phyloP scores from a whole-genome alignment of 53 echinoderm and acorn worm species.

The Apostichopus leukothele region DNA sequence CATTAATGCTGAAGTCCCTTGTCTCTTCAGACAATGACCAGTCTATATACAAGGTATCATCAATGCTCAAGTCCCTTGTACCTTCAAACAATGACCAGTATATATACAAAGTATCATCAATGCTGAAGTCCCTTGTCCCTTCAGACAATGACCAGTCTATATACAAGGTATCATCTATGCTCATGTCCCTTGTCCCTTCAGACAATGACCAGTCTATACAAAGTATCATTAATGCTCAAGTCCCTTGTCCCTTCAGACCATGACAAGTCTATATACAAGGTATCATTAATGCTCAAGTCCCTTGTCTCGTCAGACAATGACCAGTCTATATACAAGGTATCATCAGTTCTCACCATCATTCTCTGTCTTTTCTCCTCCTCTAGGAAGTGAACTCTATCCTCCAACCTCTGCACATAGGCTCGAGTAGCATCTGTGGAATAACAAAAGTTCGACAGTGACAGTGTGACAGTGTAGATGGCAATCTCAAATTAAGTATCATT shows the following conservation, averaged over 20 bases:
- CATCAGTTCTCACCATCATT: slow-evolving; percentile 12
- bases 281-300: background rate
- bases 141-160: background rate
- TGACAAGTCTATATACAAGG: background rate
- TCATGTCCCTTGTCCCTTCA: too few species aligned
- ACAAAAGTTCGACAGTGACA: background rate
- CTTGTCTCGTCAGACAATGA: too few species aligned
- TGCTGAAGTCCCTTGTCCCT: background rate
- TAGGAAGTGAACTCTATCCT: slow-evolving; percentile 58
- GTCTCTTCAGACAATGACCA: too few species aligned
- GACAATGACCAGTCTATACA: background rate
- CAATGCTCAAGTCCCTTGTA: background rate
- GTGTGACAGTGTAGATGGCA: too few species aligned
- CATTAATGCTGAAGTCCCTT: background rate
- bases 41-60: background rate
- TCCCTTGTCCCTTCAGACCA: background rate
- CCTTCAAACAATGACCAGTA: background rate
- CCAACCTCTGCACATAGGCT: slow-evolving; percentile 65
- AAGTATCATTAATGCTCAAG: background rate
- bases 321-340: too few species aligned
- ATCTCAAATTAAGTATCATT: too few species aligned
- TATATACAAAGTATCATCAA: background rate
- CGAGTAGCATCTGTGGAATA: slow-evolving; percentile 52
- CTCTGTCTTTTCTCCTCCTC: slow-evolving; percentile 67
- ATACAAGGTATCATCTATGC: background rate